Conservation (phyloP, 1,140 invertebrate species). For the Drosophila micromelanica region DNA sequence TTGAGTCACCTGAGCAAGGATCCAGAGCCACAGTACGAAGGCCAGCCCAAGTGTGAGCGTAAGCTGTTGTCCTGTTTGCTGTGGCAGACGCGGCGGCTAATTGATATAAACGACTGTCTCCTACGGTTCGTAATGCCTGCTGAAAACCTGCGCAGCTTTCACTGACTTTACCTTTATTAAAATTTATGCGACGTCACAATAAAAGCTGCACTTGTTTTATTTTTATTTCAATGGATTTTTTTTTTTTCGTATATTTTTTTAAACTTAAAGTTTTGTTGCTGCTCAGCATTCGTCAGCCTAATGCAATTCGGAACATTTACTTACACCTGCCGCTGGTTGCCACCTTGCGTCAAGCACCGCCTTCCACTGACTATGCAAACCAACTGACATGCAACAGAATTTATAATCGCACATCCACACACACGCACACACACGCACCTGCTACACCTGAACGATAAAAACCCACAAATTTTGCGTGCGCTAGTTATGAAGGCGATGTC, state of each 20-base stretch:
- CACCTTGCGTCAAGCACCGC: conserved; percentile 28
- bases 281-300: conserved; percentile 28
- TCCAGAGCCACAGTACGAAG: background rate
- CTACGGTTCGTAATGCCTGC: conserved; percentile 50
- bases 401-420: conserved; percentile 55
- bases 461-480: conserved; percentile 57
- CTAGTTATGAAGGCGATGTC: conserved; percentile 51
- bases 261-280: background rate
- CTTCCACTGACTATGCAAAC: conserved; percentile 56
- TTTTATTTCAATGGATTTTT: conserved; percentile 2
- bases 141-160: conserved; percentile 49
- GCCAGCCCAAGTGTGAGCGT: conserved; percentile 30
- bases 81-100: conserved; percentile 60
- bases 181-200: conserved; percentile 63
- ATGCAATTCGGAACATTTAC: conserved; percentile 65
- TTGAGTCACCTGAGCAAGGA: conserved; percentile 34
- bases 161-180: conserved; percentile 64
- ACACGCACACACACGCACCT: conserved; percentile 16
- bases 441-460: conserved; percentile 16
- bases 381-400: conserved; percentile 76
- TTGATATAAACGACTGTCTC: conserved; percentile 80
- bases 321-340: conserved; percentile 52
- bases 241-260: conserved; percentile 44
- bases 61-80: conserved; percentile 53
- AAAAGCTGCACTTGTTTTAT: conserved; percentile 49